Percentiles rank a stretch among this genome's conserved stretches.
Evolutionary conservation across 2,113 vertebrate genomes (phyloP).

Genomic region (Gobio gobio): DNA sequence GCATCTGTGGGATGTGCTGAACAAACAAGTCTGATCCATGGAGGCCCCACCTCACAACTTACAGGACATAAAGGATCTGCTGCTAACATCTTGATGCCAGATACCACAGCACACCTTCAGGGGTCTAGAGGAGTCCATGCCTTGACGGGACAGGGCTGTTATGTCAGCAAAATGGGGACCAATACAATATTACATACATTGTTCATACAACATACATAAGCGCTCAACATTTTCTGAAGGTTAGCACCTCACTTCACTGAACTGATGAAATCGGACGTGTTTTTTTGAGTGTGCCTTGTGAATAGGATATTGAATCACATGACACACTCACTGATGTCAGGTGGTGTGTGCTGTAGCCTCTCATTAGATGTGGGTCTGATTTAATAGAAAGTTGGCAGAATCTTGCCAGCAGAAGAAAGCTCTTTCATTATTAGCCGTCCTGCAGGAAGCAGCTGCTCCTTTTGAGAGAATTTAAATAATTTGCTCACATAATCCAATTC

Average conservation of each 20-base stretch:
- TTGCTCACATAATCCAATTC: not conserved
- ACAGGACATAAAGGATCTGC: too few species aligned
- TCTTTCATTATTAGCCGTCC: not conserved
- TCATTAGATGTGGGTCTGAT: conserved; percentile 4
- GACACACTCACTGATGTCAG: not conserved
- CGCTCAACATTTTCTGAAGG: too few species aligned
- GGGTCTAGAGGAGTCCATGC: too few species aligned
- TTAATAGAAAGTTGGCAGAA: not conserved
- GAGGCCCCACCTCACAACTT: too few species aligned
- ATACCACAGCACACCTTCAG: too few species aligned
- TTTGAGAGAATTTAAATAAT: not conserved
- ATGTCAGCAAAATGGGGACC: too few species aligned
- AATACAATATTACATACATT: too few species aligned
- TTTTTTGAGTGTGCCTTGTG: not conserved
- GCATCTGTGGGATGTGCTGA: too few species aligned
- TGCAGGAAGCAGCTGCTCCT: conserved; percentile 3
- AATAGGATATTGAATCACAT: not conserved
- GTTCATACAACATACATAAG: too few species aligned
- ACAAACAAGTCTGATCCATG: too few species aligned
- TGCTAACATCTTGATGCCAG: too few species aligned
- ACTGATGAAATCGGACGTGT: not conserved
- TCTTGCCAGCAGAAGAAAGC: not conserved
- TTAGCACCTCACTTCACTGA: not conserved
- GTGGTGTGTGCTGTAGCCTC: not conserved
- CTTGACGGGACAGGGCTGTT: too few species aligned